Conservation (phyloP, 2,113 vertebrate species). For the Microtus oregoni region DNA sequence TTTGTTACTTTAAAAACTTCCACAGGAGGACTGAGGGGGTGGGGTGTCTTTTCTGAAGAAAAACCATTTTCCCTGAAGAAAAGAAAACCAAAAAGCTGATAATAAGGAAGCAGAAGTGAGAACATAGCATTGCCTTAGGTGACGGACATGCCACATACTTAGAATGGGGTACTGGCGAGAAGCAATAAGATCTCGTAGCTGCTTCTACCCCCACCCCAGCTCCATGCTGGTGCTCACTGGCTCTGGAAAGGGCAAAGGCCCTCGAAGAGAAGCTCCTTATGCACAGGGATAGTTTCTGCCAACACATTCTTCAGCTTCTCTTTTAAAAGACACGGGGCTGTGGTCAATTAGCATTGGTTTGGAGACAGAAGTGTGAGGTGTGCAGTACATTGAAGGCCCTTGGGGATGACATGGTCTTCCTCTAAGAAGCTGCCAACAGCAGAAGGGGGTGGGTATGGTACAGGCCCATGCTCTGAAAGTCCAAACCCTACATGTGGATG, state of each 20-base stretch:
- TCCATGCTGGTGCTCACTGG: not conserved
- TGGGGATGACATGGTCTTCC: not conserved
- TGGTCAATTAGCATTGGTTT: not conserved
- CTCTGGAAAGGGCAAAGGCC: not conserved
- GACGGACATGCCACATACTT: not conserved
- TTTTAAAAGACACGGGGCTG: not conserved
- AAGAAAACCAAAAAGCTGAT: not conserved
- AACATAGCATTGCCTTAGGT: not conserved
- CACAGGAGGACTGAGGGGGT: not conserved
- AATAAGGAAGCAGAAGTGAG: not conserved
- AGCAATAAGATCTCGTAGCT: not conserved
- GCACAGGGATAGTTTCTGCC: not conserved
- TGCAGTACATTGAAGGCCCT: not conserved
- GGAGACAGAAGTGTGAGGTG: not conserved
- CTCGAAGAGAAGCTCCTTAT: not conserved
- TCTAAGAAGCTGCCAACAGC: accelerated
- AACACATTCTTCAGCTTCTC: not conserved
- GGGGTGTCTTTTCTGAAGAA: not conserved
- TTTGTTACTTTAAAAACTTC: slow-evolving; percentile 63
- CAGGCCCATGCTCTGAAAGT: not conserved
- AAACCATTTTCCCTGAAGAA: not conserved
- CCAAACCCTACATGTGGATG: not conserved
- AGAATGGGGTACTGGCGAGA: not conserved
- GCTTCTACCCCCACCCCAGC: not conserved
- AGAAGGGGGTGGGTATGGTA: not conserved